Base-by-base conservation (phyloP, 92 coral and sea anemone genomes). In the Parazoanthus darwini region DNA sequence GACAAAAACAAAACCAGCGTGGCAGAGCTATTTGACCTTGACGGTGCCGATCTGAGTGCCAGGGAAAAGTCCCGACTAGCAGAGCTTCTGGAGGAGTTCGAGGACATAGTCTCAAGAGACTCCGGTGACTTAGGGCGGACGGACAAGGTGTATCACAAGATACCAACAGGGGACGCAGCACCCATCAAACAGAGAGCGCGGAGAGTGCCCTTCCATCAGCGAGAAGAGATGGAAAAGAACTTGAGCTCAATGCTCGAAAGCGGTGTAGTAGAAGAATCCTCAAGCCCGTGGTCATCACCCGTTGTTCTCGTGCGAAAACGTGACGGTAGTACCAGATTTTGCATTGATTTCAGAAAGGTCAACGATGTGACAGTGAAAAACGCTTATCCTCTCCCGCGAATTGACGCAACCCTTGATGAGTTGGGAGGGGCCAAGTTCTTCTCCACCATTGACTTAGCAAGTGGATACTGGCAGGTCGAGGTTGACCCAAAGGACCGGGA, bases 401-500 rank as follows among this genome's bases (percentile, higher is more conserved):
- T 91, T 15, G 88, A 82, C 39, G 72, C 79, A 22, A 87, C 93
- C 5, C 74, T 90, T 2, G 81, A 90, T 75, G 90, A 80, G 1
- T 25, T 87, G 35, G 85, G 88, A 0, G 88, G 91, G 51, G 91
- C 86, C 1, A 38, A 72, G 51, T 20, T 37, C 48, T 80, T 90
- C 68, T 79, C 83, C 14, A 86, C 90, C 8, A 67, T 90, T 63
- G 92, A 86, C 66, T 59, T 90, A 23, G 90, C 83, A 0, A 86
- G 90, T 39, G 92, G 92, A 10, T 90, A 81, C 43, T 86, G 92
- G 90, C 92, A 90, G 37, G 90, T 90, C 8, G 86, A 84, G 59
- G 77, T 89, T 36, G 85, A 86, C 23, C 86, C 74, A 36, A 74
- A 25, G 56, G 89, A 90, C 75, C 89, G 65, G 23, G 59, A 86